These are phyloP conservation scores for Punctoribates punctum DNA, from an alignment of 2,888 invertebrate genomes.

Conservation along the genomic window DNA sequence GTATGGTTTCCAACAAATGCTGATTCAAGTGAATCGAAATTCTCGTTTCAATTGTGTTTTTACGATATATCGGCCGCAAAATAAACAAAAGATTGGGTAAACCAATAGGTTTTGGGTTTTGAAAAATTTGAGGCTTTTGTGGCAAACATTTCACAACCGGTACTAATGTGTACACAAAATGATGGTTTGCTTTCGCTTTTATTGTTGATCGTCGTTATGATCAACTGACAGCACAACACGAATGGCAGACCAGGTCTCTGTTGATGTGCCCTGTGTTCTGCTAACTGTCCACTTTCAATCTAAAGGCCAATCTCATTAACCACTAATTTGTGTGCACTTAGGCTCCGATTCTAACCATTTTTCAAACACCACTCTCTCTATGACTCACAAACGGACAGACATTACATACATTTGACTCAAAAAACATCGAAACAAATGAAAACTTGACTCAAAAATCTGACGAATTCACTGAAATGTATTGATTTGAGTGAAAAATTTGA, in stretches of 20 bases:
- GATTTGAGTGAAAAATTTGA: no score
- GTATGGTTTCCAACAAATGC: neutral
- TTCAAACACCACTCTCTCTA: constrained; percentile 17
- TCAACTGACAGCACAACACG: constrained; percentile 5
- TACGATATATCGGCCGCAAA: neutral
- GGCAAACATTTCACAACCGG: neutral
- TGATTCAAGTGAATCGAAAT: neutral
- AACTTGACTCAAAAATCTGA: no score
- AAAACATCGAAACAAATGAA: no score
- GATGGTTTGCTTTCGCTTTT: constrained; percentile 24
- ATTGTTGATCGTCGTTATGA: constrained; percentile 20
- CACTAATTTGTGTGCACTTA: constrained; percentile 24
- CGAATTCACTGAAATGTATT: no score
- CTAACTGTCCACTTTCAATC: neutral
- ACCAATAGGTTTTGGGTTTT: constrained; percentile 1
- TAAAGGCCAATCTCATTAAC: constrained; percentile 27
- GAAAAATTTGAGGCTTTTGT: neutral
- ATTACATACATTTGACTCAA: no score
- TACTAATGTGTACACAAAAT: constrained; percentile 18
- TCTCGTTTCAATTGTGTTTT: no score
- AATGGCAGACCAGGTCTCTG: neutral
- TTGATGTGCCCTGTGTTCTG: neutral
- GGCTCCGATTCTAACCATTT: neutral
- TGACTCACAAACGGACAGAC: neutral
- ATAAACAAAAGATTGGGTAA: neutral